Evolutionary conservation across 1,140 invertebrate species (phyloP), one percentile per base, ranked within the genome.

Genomic region (Drosophila nannoptera): DNA sequence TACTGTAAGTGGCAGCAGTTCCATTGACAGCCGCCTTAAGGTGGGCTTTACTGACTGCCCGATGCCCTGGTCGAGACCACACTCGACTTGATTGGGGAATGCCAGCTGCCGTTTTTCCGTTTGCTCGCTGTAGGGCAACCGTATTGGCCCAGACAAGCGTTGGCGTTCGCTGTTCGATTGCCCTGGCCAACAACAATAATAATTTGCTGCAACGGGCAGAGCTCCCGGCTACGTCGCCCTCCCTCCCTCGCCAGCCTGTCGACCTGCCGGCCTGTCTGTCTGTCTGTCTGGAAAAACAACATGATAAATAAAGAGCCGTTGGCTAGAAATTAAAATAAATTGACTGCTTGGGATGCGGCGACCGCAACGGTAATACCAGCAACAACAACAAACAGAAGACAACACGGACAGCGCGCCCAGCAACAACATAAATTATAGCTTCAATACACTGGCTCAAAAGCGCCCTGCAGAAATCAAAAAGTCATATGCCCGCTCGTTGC

Each of bases 261-360:
- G 7, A 7, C 11, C 46, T 5, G 4, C 40, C 40, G 11, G 8
- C 36, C 36, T 11, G 12, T 43, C 40, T 42, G 40, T 7, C 4
- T 42, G n/a, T 62, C 56, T 58, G 77, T 64, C 29, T 48, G 45
- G 42, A 31, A 63, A 66, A 84, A 75, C 73, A 81, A 81, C 73
- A 86, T 86, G 78, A 84, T 84, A 84, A 84, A 84, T 86, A 86
- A 84, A 86, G 78, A 63, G 80, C 80, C 74, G 65, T 49, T 61
- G 71, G 80, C 66, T 71, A 81, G 74, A 84, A 84, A 86, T 84
- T 84, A 84, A 84, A 84, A 84, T 86, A 84, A 84, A 84, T 84
- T 84, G 80, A 84, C 80, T 84, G 81, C 76, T 83, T 77, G 80
- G 76, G 76, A 77, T 63, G 55, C 48, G 35, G 43, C 75, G 61